Evolutionary conservation across 2,797 vertebrate genomes (phyloP).

Genomic region (Synaphobranchus kaupii): DNA sequence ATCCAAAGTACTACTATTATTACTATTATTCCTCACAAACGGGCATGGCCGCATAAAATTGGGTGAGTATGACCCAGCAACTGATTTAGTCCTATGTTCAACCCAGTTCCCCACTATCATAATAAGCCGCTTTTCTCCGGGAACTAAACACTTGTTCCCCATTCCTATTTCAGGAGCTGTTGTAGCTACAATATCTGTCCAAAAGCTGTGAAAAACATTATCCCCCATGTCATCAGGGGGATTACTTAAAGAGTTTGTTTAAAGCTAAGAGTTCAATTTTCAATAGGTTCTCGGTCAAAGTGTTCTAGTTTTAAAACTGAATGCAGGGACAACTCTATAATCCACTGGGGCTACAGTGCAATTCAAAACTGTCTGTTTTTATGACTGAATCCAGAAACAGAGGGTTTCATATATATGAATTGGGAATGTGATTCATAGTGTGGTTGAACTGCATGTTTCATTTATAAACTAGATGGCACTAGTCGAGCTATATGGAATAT

Average conservation of each 20-base stretch:
- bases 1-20: neutral
- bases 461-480: neutral
- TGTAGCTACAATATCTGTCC: conserved; percentile 1
- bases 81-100: neutral
- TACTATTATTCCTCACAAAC: conserved; percentile 2
- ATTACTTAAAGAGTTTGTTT: conserved; percentile 5
- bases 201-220: conserved; percentile 18
- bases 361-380: neutral
- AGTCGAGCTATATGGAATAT: neutral
- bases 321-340: neutral
- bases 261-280: conserved; percentile 8
- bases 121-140: conserved; percentile 27
- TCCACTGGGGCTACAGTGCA: neutral
- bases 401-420: neutral
- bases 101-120: conserved; percentile 13
- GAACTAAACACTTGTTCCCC: neutral
- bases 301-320: conserved; percentile 20
- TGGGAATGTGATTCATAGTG: neutral
- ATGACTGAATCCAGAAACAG: neutral
- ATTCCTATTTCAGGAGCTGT: conserved; percentile 16
- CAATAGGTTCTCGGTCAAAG: neutral
- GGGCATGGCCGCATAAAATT: neutral
- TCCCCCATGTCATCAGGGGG: conserved; percentile 26
- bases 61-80: conserved; percentile 11
- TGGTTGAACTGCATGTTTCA: neutral